These are phyloP conservation scores for Tetramorium simillimum DNA, from an alignment of 1,140 invertebrate genomes.

Conservation along the genomic window DNA sequence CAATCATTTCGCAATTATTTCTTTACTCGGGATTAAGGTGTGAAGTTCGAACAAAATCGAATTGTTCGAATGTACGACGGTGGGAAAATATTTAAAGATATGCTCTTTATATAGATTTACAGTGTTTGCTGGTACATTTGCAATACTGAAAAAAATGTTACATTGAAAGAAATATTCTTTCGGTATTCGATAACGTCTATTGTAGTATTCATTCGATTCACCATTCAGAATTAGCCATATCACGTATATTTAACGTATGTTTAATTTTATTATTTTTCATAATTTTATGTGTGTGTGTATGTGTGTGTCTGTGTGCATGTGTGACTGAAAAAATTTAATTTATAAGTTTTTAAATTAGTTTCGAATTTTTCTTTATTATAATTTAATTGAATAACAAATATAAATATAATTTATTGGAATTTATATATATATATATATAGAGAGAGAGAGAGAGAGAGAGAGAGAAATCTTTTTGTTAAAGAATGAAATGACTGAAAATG, in stretches of 20 bases:
- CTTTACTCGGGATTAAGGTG: not conserved
- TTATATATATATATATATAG: too few species aligned
- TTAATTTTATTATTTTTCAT: not conserved
- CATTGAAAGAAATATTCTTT: not conserved
- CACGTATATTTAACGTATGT: not conserved
- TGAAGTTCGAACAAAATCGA: not conserved
- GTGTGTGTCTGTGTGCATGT: too few species aligned
- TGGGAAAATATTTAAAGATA: not conserved
- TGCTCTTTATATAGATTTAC: not conserved
- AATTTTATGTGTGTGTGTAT: not conserved
- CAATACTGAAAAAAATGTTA: not conserved
- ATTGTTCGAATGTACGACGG: not conserved
- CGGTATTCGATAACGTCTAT: not conserved
- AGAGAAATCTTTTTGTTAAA: too few species aligned
- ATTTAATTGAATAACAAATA: too few species aligned
- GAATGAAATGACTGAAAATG: too few species aligned
- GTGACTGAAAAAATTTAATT: not conserved
- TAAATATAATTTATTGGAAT: too few species aligned
- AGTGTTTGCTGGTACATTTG: not conserved
- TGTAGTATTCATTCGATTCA: not conserved
- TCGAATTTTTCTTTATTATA: not conserved
- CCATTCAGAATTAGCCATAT: not conserved
- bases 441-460: too few species aligned
- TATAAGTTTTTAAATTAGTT: not conserved
- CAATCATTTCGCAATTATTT: not conserved